These are phyloP conservation scores for Bellardia bayeri DNA, from an alignment of 2,888 invertebrate species.

Conservation along the genomic window DNA sequence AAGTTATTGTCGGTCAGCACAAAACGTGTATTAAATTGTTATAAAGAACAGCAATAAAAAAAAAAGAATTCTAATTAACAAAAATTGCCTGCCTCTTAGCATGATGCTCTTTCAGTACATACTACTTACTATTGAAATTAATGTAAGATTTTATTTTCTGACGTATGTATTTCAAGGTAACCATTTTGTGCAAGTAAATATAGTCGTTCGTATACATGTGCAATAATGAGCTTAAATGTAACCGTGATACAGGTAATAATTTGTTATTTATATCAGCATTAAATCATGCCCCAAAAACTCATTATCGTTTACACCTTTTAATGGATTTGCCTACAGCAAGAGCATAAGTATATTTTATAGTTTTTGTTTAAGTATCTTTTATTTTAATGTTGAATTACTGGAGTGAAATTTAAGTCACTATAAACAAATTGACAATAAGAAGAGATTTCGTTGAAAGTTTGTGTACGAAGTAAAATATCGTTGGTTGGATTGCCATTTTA, in stretches of 20 bases:
- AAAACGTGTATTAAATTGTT: neutral
- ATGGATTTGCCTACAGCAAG: constrained; percentile 2
- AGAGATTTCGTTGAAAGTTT: too few species aligned
- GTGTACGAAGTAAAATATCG: too few species aligned
- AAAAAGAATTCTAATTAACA: constrained; percentile 26
- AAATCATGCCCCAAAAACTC: constrained; percentile 15
- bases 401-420: neutral
- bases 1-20: too few species aligned
- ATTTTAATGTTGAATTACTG: constrained; percentile 4
- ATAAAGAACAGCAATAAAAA: neutral
- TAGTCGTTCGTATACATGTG: too few species aligned
- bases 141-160: neutral
- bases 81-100: neutral
- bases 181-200: neutral
- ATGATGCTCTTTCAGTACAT: neutral
- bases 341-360: neutral
- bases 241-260: constrained; percentile 4
- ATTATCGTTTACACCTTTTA: constrained; percentile 45
- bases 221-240: constrained; percentile 7
- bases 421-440: too few species aligned
- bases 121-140: neutral
- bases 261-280: constrained; percentile 16
- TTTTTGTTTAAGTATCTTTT: neutral
- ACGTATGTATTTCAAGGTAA: constrained; percentile 8
- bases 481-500: too few species aligned